Conservation (phyloP, 2,888 invertebrate genomes). For the Antheraea assamensis region DNA sequence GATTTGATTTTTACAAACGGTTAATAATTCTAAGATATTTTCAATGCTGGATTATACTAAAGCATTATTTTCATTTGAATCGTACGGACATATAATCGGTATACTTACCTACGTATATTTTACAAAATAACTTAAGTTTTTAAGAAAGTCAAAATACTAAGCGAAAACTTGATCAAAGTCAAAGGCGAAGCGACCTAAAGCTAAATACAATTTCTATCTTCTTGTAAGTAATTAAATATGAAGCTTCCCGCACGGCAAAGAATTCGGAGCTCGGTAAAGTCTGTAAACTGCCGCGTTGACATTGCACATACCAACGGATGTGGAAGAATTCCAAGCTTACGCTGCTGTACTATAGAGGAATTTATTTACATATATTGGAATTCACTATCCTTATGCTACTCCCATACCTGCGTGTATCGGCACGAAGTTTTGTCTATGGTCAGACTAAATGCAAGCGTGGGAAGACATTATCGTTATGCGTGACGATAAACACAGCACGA, state of each 20-base stretch:
- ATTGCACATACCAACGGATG: slow-evolving; percentile 13
- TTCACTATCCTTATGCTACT: background rate
- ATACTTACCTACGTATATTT: too few relatives aligned
- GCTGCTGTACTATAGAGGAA: background rate
- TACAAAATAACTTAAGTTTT: background rate
- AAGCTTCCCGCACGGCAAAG: background rate
- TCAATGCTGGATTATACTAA: too few relatives aligned
- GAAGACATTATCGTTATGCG: too few relatives aligned
- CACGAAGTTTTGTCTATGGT: too few relatives aligned
- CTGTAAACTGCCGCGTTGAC: slow-evolving; percentile 6
- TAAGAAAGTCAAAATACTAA: background rate
- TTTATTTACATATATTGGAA: background rate
- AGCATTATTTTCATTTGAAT: too few relatives aligned
- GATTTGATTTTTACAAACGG: background rate
- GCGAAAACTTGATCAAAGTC: too few relatives aligned
- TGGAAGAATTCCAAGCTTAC: slow-evolving; percentile 12
- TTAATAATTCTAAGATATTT: too few relatives aligned
- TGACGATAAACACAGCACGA: too few relatives aligned
- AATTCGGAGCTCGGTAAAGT: background rate
- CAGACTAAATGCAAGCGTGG: too few relatives aligned
- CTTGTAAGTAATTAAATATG: background rate
- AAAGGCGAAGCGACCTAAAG: background rate
- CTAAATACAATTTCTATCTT: background rate
- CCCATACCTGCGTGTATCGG: too few relatives aligned
- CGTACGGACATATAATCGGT: too few relatives aligned